phyloP scores from a whole-genome alignment of 2,888 invertebrate genomes.

The Drepanosiphum platanoidis region DNA sequence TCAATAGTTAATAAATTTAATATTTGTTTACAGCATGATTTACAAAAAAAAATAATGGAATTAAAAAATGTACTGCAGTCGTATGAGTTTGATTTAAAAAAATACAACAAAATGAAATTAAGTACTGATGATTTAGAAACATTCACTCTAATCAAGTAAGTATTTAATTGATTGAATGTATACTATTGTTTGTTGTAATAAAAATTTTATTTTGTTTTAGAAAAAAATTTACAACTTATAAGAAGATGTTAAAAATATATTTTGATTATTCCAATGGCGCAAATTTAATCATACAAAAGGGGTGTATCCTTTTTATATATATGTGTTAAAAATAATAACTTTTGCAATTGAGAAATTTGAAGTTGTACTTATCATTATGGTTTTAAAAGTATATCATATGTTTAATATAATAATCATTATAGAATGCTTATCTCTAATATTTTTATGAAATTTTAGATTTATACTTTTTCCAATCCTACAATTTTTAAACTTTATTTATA shows the following conservation, averaged over 20 bases:
- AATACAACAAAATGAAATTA: slow-evolving; percentile 38
- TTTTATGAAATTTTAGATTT: too few relatives aligned
- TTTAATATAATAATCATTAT: too few relatives aligned
- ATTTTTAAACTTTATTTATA: too few relatives aligned
- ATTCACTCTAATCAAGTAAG: slow-evolving; percentile 16
- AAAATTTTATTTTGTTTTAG: slow-evolving; percentile 47
- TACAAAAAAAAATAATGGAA: background rate
- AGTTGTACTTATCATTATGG: background rate
- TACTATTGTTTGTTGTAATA: background rate
- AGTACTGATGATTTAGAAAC: slow-evolving; percentile 26
- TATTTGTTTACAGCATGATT: slow-evolving; percentile 16
- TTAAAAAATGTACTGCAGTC: background rate
- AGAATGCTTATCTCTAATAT: too few relatives aligned
- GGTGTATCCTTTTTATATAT: slow-evolving; percentile 52
- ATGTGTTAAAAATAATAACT: background rate
- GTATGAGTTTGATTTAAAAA: slow-evolving; percentile 42
- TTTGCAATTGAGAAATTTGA: background rate
- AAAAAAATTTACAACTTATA: slow-evolving; percentile 40
- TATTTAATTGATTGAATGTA: background rate
- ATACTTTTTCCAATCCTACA: too few relatives aligned
- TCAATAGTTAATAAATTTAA: background rate
- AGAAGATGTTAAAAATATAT: slow-evolving; percentile 36
- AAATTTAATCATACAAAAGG: slow-evolving; percentile 18
- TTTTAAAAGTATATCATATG: background rate
- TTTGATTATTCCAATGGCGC: slow-evolving; percentile 38